These are phyloP conservation scores for Parasteatoda tepidariorum DNA, from an alignment of 1,140 invertebrate genomes.

Conservation along the genomic window DNA sequence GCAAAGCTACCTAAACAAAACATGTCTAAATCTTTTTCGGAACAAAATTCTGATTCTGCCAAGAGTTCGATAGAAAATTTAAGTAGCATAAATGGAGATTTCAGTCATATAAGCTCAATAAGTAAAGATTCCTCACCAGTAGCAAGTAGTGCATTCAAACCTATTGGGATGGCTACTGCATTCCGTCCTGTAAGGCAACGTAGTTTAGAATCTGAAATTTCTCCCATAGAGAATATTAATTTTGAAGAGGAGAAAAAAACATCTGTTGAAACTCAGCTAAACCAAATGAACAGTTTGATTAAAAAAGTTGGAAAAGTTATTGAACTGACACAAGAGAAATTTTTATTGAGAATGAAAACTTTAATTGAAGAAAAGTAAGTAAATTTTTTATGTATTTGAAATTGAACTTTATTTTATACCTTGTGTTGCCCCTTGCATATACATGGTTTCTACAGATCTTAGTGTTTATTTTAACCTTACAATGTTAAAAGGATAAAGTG, in stretches of 20 bases:
- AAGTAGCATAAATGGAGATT: conserved; percentile 46
- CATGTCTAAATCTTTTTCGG: conserved; percentile 3
- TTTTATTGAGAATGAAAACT: conserved; percentile 25
- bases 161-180: conserved; percentile 51
- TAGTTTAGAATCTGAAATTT: conserved; percentile 30
- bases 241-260: conserved; percentile 36
- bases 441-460: no score
- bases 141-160: conserved; percentile 41
- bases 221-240: neutral
- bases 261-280: conserved; percentile 14
- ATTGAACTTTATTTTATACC: no score
- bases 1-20: conserved; percentile 14
- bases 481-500: no score
- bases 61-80: conserved; percentile 52
- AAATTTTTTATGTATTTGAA: no score
- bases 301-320: conserved; percentile 52
- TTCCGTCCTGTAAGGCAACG: conserved; percentile 49
- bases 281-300: conserved; percentile 17
- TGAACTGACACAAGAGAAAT: conserved; percentile 47
- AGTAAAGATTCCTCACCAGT: conserved; percentile 40
- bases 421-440: no score
- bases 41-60: conserved; percentile 37
- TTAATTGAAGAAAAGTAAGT: conserved; percentile 57
- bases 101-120: conserved; percentile 41
- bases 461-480: no score